These are phyloP conservation scores for Carcharodon carcharias DNA, from an alignment of 2,797 vertebrate genomes.

Conservation along the genomic window DNA sequence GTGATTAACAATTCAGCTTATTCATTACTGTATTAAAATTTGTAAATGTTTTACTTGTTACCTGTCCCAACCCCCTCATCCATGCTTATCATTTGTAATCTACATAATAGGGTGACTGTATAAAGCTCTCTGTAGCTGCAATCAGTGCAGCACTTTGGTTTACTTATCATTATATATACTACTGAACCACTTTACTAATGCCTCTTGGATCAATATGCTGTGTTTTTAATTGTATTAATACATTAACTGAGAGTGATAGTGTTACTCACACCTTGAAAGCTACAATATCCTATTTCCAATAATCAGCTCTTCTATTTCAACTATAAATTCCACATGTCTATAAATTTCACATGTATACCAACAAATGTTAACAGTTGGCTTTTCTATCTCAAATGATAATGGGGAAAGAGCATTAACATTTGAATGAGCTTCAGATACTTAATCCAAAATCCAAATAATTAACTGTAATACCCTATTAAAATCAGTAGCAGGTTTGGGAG, in stretches of 20 bases:
- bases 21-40: not conserved
- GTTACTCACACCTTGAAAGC: conserved; percentile 29
- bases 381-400: not conserved
- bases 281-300: conserved; percentile 17
- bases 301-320: conserved; percentile 9
- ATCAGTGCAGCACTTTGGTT: not conserved
- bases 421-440: conserved; percentile 3
- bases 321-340: not conserved
- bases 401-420: not conserved
- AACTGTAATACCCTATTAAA: not conserved
- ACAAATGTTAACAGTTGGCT: not conserved
- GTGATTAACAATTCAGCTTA: not conserved
- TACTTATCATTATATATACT: not conserved
- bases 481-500: not conserved
- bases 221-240: conserved; percentile 34
- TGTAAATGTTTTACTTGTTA: not conserved
- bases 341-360: not conserved
- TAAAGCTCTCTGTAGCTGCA: not conserved
- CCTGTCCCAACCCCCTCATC: not conserved
- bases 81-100: not conserved
- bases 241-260: conserved; percentile 22
- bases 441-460: not conserved
- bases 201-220: conserved; percentile 11
- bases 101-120: not conserved
- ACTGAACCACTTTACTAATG: conserved; percentile 27